Evolutionary conservation across 2,888 invertebrate genomes (phyloP), one percentile per base, ranked within the genome.

Genomic region (Chrysina gloriosa): DNA sequence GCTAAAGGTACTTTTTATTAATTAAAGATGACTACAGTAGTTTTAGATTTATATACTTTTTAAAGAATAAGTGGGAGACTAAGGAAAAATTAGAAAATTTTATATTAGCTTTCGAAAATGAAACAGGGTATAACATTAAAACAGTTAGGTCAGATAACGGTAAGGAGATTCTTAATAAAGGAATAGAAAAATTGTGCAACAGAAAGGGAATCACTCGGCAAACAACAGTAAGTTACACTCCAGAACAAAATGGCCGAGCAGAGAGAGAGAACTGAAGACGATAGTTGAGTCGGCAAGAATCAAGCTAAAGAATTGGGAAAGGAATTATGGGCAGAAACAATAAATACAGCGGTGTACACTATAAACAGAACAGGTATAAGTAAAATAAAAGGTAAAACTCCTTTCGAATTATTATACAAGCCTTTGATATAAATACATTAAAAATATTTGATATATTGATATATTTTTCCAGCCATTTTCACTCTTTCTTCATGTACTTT

Each of bases 201-300:
- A 3, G 4, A 48, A 23, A n/a, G 21, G 48, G 42, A 16, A 19
- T 42, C 5, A 14, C 6, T 14, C 42, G 16, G 3, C 14, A 42
- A 71, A 75, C 52, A 67, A 74, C 75, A 6, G 76, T 77, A 0
- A 66, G 73, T 1, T 79, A 79, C 66, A 78, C 78, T 4, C 79
- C 81, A 2, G 75, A 81, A 70, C 79, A 81, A 71, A 83, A 83
- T 72, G 80, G 80, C 2, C 69, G 71, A 61, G 77, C 78, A 0
- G 80, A 81, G 63, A 70, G 79, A 6, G 77, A 80, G 66, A 82
- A n/a, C n/a, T 76, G 69, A 71, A 78, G 58, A 80, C 77, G 42
- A 73, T 80, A 3, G n/a, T n/a, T n/a, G 80, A 81, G 69, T 74
- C 77, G 19, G 78, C 77, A 16, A 69, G 79, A 63, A 67, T 70